These are phyloP conservation scores for Mythimna impura DNA, from an alignment of 2,888 invertebrate genomes.

Conservation along the genomic window DNA sequence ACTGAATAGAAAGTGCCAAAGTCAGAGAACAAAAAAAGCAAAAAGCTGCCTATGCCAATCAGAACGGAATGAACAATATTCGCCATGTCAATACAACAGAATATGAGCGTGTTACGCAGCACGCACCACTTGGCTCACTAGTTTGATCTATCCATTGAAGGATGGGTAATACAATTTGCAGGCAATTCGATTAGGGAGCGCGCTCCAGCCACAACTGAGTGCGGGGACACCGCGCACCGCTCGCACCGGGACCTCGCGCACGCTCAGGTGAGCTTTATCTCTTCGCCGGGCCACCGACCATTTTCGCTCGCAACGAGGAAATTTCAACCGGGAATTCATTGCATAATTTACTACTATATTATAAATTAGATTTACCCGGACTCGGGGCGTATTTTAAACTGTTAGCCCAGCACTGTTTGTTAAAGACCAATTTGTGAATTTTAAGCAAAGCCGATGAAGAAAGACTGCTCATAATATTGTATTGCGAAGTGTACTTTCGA, in stretches of 20 bases:
- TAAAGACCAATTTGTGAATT: conserved; percentile 76
- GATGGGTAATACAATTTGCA: conserved; percentile 65
- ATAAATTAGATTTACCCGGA: conserved; percentile 77
- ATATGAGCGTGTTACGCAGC: conserved; percentile 39
- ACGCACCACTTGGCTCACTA: conserved; percentile 56
- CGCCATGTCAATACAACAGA: conserved; percentile 28
- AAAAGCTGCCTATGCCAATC: not conserved
- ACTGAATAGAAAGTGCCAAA: not conserved
- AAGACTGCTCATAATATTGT: conserved; percentile 67
- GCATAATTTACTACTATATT: conserved; percentile 81
- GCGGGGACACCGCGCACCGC: conserved; percentile 44
- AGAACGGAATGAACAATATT: conserved; percentile 24
- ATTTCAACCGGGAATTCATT: conserved; percentile 78
- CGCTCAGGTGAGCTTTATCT: conserved; percentile 73
- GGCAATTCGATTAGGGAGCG: conserved; percentile 61
- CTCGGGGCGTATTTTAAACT: conserved; percentile 75
- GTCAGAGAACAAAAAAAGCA: not conserved
- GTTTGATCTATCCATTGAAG: conserved; percentile 66
- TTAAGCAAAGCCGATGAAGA: conserved; percentile 69
- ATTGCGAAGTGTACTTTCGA: conserved; percentile 62
- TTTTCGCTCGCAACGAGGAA: conserved; percentile 74
- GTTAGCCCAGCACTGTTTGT: conserved; percentile 73
- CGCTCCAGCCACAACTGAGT: conserved; percentile 59
- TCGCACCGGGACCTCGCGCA: conserved; percentile 43
- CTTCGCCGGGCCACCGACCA: conserved; percentile 69